These are phyloP conservation scores for Neomonachus schauinslandi DNA, from an alignment of 2,113 vertebrate species.

Conservation along the genomic window DNA sequence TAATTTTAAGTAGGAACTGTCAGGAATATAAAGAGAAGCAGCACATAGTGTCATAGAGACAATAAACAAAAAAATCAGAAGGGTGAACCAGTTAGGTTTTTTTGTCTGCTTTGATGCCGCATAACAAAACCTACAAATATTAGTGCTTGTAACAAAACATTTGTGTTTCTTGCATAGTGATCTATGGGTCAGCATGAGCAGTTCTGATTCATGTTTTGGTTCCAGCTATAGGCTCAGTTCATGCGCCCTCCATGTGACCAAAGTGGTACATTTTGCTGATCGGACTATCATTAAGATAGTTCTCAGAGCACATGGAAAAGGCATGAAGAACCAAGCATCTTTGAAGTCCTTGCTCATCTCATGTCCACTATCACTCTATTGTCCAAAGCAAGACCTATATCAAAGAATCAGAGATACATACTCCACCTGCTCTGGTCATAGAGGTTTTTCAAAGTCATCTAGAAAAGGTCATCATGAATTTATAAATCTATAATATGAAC, in stretches of 20 bases:
- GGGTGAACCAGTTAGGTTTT: background rate
- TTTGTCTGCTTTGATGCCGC: background rate
- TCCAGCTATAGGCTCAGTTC: background rate
- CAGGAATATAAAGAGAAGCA: background rate
- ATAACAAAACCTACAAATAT: background rate
- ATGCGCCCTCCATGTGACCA: background rate
- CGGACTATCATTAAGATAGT: background rate
- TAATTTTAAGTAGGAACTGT: background rate
- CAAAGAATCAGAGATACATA: background rate
- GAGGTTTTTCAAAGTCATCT: conserved; percentile 19
- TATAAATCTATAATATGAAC: background rate
- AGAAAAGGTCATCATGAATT: background rate
- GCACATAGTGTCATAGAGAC: background rate
- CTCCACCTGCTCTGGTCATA: background rate
- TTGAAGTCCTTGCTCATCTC: background rate
- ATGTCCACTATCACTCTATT: background rate
- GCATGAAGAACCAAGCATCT: background rate
- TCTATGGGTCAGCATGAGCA: background rate
- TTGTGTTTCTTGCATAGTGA: background rate
- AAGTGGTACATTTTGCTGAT: background rate
- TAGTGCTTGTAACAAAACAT: background rate
- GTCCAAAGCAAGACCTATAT: background rate
- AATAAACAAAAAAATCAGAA: background rate
- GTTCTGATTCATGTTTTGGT: background rate
- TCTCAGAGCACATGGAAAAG: background rate